phyloP scores from a whole-genome alignment of 2,113 vertebrate species.

The Rhineura floridana region DNA sequence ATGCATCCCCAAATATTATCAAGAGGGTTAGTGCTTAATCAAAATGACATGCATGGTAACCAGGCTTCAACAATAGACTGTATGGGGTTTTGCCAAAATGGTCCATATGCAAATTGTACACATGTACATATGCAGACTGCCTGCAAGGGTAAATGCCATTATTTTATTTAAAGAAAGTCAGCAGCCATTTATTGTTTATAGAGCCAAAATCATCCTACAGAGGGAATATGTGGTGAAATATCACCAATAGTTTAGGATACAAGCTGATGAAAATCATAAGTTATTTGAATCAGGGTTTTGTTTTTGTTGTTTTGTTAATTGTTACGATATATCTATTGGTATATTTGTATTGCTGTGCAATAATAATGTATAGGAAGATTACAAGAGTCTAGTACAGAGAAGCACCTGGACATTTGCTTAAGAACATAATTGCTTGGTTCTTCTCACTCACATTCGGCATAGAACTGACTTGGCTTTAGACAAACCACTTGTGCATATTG shows the following conservation, averaged over 20 bases:
- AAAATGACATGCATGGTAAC: background rate
- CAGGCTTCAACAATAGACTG: background rate
- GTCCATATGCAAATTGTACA: no score
- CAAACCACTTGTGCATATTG: conserved; percentile 49
- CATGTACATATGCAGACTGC: background rate
- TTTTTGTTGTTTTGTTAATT: background rate
- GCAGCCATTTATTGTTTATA: background rate
- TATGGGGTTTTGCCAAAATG: background rate
- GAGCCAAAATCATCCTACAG: background rate
- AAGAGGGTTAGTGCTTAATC: background rate
- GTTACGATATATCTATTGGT: no score
- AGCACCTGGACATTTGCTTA: background rate
- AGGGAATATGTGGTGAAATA: background rate
- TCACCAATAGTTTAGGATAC: background rate
- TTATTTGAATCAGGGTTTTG: background rate
- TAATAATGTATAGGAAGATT: background rate
- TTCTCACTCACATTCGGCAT: conserved; percentile 9
- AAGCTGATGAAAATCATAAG: background rate
- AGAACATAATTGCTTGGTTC: background rate
- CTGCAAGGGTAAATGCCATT: background rate
- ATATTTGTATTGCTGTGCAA: background rate
- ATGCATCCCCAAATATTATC: no score
- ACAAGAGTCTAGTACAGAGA: background rate
- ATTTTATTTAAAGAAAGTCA: background rate
- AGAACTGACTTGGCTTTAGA: conserved; percentile 37